Evolutionary conservation across 2,888 invertebrate species (phyloP), one percentile per base, ranked within the genome.

Genomic region (Blastobasis adustella): DNA sequence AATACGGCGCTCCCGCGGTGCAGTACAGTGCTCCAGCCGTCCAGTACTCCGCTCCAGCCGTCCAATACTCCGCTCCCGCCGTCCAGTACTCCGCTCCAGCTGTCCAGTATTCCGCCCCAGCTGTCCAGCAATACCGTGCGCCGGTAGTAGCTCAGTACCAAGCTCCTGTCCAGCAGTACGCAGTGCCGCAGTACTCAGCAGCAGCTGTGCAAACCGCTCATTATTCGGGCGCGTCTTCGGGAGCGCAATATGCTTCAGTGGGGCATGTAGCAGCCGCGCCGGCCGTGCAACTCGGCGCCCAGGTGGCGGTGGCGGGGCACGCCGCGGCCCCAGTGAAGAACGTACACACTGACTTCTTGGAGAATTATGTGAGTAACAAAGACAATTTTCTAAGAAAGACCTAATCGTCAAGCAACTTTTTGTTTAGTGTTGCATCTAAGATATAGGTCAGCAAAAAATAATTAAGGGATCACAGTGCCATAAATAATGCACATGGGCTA

Each of bases 271-370:
- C 70, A 38, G 23, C 23, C 23, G 63, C 66, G 5, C 66, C 68
- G 23, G 65, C 69, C 37, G 54, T 65, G 37, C 54, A 58, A 37
- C 58, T 59, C 45, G 58, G 51, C 43, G 54, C 61, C 54, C 63
- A 59, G 50, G 61, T 58, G 50, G 54, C 61, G 40, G 56, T 50
- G 50, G 63, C 51, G 51, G 60, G 47, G 37, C 58, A 47, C 54
- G 59, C 58, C 7, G 47, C 53, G 6, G 59, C 71, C 4, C 76
- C 80, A 10, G 67, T 77, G 23, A 91, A 91, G 70, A 89, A 91
- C 60, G 86, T 90, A n/a, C 89, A 90, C 61, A 82, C 87, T 8
- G 91, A 91, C 53, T 91, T 92, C 69, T 69, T 91, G 62, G 91
- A 92, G 68, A 90, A 92, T 67, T 92, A 91, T 67, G 92, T 92